Evolutionary conservation across 2,888 invertebrate species (phyloP).

Genomic region (Congeria kusceri): DNA sequence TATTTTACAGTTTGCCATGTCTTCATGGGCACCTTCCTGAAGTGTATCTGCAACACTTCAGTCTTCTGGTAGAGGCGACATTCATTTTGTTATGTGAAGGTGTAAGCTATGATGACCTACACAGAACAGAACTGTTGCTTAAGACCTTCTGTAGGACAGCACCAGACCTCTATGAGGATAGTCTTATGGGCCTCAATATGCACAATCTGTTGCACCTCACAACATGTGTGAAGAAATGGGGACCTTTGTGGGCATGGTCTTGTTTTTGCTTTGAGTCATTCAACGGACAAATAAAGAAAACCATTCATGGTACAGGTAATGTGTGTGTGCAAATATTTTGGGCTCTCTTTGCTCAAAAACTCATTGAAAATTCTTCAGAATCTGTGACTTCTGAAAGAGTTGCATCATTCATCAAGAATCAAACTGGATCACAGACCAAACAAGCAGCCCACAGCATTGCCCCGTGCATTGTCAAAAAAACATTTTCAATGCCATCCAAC

Average conservation of each 20-base stretch:
- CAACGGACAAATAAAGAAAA: constrained; percentile 54
- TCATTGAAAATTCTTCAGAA: constrained; percentile 2
- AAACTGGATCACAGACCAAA: too few relatives aligned
- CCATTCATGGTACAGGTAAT: constrained; percentile 59
- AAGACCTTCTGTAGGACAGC: background rate
- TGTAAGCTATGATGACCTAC: constrained; percentile 11
- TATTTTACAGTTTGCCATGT: constrained; percentile 46
- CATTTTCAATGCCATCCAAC: too few relatives aligned
- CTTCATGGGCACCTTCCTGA: constrained; percentile 23
- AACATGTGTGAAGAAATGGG: constrained; percentile 46
- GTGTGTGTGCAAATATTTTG: constrained; percentile 57
- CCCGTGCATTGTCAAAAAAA: too few relatives aligned
- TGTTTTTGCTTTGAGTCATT: constrained; percentile 63
- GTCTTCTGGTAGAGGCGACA: constrained; percentile 22
- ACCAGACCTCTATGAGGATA: constrained; percentile 22
- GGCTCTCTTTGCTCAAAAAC: constrained; percentile 54
- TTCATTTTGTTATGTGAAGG: constrained; percentile 13
- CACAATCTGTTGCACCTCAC: constrained; percentile 53
- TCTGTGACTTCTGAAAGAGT: too few relatives aligned
- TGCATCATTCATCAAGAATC: too few relatives aligned
- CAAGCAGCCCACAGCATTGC: too few relatives aligned
- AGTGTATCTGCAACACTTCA: constrained; percentile 22
- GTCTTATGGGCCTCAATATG: constrained; percentile 44
- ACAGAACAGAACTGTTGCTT: constrained; percentile 17
- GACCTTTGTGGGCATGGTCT: constrained; percentile 67